Evolutionary conservation across 1,140 invertebrate genomes (phyloP), one percentile per base, ranked within the genome.

Genomic region (Melanaphis sacchari): DNA sequence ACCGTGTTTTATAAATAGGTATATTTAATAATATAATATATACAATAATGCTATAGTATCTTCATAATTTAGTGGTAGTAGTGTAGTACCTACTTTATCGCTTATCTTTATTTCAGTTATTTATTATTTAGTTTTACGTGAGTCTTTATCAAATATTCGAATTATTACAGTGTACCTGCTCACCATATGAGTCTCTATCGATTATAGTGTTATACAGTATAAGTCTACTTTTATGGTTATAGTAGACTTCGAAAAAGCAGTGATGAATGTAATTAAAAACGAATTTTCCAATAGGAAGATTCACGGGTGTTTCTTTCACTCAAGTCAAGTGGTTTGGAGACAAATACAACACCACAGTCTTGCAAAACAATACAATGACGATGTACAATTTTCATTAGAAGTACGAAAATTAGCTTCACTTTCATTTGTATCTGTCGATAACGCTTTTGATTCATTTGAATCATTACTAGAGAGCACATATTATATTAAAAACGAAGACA

Each of bases 231-330:
- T n/a, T n/a, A n/a, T n/a, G n/a, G n/a, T 76, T 76, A n/a, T 76
- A 8, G 31, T 76, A 36, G 66, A 76, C 31, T 76, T 76, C 18
- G 31, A 76, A 76, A 76, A 76, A 76, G 66, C 8, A 76, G 66
- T 3, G 31, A 76, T 36, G 26, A n/a, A 76, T 31, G 31, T 31
- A 76, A 76, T 76, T 76, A 76, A 76, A 76, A 76, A n/a, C 9
- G 66, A 76, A 76, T 76, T 76, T 11, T 31, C 66, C 26, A 2
- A 76, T 76, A 76, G 31, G 31, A 76, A 76, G 31, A 31, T 76
- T 76, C 81, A 82, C 8, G 94, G 94, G 31, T 94, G 94, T 46
- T 93, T 94, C 31, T 94, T 94, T 66, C 94, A 94, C 88, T 94
- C 93, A 38, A 46, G 84, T 36, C 84, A 94, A 90, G 92, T 84